phyloP scores from a whole-genome alignment of 1,140 invertebrate genomes.

The Cephus cinctus region DNA sequence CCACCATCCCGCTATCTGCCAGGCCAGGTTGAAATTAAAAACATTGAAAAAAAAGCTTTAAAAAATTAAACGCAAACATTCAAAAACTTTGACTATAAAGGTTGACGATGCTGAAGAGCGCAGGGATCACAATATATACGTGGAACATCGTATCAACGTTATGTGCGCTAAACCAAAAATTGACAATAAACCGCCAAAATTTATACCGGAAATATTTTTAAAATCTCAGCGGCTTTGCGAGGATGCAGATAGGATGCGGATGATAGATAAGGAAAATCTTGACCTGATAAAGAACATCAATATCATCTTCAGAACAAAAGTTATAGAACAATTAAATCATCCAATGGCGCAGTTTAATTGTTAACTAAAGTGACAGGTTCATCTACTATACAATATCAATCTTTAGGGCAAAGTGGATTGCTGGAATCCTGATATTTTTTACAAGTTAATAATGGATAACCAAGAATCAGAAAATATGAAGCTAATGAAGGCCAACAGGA shows the following conservation, averaged over 20 bases:
- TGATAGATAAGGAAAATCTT: constrained; percentile 52
- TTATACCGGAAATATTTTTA: constrained; percentile 37
- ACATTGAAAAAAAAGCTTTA: constrained; percentile 5
- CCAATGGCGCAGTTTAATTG: neutral
- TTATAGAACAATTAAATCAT: neutral
- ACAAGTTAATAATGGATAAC: no score
- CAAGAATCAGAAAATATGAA: no score
- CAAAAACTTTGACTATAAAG: constrained; percentile 13
- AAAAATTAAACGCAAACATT: constrained; percentile 5
- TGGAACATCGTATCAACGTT: constrained; percentile 33
- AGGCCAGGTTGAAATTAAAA: constrained; percentile 21
- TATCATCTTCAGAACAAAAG: constrained; percentile 23
- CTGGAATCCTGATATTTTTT: no score
- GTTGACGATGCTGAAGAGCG: neutral
- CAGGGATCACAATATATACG: constrained; percentile 33
- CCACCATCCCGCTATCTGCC: constrained; percentile 24
- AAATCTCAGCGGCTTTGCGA: constrained; percentile 31
- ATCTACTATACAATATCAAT: no score
- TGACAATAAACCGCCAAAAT: constrained; percentile 45
- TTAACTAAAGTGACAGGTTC: no score
- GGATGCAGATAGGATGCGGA: constrained; percentile 31
- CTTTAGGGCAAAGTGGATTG: constrained; percentile 38
- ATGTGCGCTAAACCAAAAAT: constrained; percentile 33
- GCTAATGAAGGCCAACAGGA: neutral
- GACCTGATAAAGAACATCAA: constrained; percentile 49